phyloP scores from a whole-genome alignment of 2,797 vertebrate genomes.

The Phrynocephalus forsythii region DNA sequence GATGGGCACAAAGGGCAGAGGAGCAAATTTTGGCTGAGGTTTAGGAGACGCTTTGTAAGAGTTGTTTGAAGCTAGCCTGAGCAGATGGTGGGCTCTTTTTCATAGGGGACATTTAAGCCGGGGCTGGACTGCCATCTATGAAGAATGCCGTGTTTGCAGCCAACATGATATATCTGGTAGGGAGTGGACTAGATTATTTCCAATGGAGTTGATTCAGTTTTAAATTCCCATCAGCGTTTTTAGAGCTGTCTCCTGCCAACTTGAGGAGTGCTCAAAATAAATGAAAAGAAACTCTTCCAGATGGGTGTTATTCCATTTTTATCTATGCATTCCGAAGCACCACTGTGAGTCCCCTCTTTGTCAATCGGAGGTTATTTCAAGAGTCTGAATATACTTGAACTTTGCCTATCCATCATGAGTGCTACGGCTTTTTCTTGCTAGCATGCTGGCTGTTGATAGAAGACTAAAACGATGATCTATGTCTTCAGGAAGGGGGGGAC shows the following conservation, averaged over 20 bases:
- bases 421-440: conserved; percentile 4
- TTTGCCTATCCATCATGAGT: not conserved
- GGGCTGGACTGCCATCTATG: not conserved
- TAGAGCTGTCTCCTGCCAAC: not conserved
- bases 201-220: not conserved
- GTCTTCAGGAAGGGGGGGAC: not conserved
- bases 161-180: too few species aligned
- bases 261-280: conserved; percentile 7
- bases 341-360: not conserved
- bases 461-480: not conserved
- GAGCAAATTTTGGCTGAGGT: not conserved
- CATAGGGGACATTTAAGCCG: not conserved
- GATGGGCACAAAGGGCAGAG: not conserved
- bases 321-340: not conserved
- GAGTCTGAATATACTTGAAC: not conserved
- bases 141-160: not conserved
- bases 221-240: not conserved
- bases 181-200: not conserved
- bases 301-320: not conserved
- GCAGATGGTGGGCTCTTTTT: not conserved
- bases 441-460: not conserved
- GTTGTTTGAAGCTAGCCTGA: not conserved
- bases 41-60: not conserved
- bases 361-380: not conserved
- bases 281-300: not conserved